Evolutionary conservation across 2,888 invertebrate genomes (phyloP).

Genomic region (Amphipoea lucens): DNA sequence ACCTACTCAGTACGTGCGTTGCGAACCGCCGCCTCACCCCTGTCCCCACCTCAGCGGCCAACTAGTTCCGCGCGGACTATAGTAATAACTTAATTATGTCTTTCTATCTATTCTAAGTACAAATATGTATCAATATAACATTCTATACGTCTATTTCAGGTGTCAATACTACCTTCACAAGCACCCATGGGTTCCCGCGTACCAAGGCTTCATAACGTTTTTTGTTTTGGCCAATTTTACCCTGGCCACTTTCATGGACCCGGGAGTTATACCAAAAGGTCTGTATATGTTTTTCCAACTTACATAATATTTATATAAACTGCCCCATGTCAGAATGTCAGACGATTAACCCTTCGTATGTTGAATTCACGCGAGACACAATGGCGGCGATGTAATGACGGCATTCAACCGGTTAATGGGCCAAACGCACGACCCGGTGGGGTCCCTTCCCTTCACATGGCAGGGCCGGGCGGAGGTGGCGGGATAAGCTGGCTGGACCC

Average conservation of each 20-base stretch:
- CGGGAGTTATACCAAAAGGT: slow-evolving; percentile 99
- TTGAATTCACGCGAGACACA: no score
- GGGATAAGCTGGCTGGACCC: background rate
- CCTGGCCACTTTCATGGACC: slow-evolving; percentile 99
- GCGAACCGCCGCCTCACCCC: no score
- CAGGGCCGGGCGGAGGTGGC: background rate
- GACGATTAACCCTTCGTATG: background rate
- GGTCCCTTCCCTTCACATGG: background rate
- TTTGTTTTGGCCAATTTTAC: slow-evolving; percentile 99
- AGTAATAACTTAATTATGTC: background rate
- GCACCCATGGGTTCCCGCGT: slow-evolving; percentile 97
- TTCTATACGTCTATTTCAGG: slow-evolving; percentile 88
- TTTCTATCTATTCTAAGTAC: background rate
- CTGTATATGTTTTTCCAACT: slow-evolving; percentile 59
- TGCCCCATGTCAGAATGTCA: background rate
- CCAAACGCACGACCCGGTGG: background rate
- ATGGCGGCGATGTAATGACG: background rate
- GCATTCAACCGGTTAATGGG: background rate
- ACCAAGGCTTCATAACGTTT: slow-evolving; percentile 98
- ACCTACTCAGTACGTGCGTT: no score
- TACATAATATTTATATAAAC: background rate
- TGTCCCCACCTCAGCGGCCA: no score
- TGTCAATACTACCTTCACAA: slow-evolving; percentile 96
- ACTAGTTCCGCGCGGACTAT: background rate
- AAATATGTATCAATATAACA: background rate